Evolutionary conservation across 1,140 invertebrate genomes (phyloP).

Genomic region (Platorchestia sp.): DNA sequence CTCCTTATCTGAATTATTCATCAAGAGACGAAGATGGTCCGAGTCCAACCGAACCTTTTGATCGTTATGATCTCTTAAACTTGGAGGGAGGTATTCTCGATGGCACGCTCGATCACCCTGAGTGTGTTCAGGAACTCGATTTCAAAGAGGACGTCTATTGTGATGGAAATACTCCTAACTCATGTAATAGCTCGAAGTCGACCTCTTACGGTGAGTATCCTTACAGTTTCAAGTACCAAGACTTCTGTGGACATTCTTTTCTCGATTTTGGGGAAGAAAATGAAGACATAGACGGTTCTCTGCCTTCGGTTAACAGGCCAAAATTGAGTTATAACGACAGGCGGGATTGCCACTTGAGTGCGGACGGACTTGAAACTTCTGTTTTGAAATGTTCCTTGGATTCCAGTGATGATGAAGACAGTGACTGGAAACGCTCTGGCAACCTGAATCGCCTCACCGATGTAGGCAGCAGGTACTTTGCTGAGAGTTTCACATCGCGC

Average conservation of each 20-base stretch:
- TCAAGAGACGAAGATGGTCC: not conserved
- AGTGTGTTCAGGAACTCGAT: not conserved
- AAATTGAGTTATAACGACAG: not conserved
- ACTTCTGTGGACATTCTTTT: conserved; percentile 23
- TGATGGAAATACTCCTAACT: not conserved
- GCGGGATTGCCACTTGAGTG: not conserved
- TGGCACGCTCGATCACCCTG: not conserved
- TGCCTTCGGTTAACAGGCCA: not conserved
- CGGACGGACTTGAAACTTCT: conserved; percentile 35
- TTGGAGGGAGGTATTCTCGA: not conserved
- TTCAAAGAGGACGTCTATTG: not conserved
- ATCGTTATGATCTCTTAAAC: not conserved
- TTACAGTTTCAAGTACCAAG: conserved; percentile 29
- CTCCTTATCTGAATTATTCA: not conserved
- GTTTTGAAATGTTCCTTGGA: conserved; percentile 16
- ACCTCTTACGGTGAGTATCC: not conserved
- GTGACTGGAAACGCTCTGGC: not conserved
- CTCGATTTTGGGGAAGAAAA: conserved; percentile 2
- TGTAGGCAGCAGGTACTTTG: conserved; percentile 40
- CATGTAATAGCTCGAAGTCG: not conserved
- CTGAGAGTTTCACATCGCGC: conserved; percentile 33
- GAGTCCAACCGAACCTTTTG: not conserved
- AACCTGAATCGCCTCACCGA: not conserved
- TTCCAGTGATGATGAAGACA: conserved; percentile 18
- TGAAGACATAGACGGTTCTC: not conserved